These are phyloP conservation scores for Hemicentrotus pulcherrimus DNA, from an alignment of 35 echinoderm and acorn worm species.

Conservation along the genomic window DNA sequence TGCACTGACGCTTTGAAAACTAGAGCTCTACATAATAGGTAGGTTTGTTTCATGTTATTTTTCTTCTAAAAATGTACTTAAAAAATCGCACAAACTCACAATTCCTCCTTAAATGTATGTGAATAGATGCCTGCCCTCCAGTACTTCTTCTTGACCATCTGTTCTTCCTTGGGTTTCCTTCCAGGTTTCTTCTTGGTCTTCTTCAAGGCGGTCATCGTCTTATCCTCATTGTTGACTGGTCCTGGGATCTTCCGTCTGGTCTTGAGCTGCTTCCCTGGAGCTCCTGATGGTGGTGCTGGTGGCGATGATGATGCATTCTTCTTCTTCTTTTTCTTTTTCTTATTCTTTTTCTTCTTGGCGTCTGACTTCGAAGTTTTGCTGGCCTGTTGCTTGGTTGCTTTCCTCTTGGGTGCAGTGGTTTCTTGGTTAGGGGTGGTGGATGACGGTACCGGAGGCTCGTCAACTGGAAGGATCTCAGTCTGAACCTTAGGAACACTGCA, in stretches of 20 bases:
- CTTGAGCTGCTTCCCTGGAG: background rate
- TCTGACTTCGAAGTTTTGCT: background rate
- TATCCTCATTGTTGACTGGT: constrained; percentile 17
- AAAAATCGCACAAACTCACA: constrained; percentile 49
- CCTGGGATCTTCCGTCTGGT: background rate
- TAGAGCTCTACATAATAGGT: background rate
- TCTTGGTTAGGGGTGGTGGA: background rate
- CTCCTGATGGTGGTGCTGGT: background rate
- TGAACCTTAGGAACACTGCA: constrained; percentile 41
- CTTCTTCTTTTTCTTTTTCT: constrained; percentile 36
- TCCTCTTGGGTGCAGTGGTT: background rate
- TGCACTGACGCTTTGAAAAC: no score
- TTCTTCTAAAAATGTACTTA: background rate
- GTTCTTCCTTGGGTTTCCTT: constrained; percentile 48
- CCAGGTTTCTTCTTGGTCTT: constrained; percentile 34
- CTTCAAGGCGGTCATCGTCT: constrained; percentile 8
- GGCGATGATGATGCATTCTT: constrained; percentile 46
- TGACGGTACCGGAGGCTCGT: background rate
- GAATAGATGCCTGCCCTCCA: constrained; percentile 99
- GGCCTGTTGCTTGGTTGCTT: background rate
- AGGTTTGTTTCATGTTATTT: background rate
- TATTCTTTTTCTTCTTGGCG: background rate
- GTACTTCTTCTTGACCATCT: constrained; percentile 75
- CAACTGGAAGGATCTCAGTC: constrained; percentile 40
- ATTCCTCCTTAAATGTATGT: constrained; percentile 82